Evolutionary conservation across 2,113 vertebrate species (phyloP), one percentile per base, ranked within the genome.

Genomic region (Cavia aperea): DNA sequence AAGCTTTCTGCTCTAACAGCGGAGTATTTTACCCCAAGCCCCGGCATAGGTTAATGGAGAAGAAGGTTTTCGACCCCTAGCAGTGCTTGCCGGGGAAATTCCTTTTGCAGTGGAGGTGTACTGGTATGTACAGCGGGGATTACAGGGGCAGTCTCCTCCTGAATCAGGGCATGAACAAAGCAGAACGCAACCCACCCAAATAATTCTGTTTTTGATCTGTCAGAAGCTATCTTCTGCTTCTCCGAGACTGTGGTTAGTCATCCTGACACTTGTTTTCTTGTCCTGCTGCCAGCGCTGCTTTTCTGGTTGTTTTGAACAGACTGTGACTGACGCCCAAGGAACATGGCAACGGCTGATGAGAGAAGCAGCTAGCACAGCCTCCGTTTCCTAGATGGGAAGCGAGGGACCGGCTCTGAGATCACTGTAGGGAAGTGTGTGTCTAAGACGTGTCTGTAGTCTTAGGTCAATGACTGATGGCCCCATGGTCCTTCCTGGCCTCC

Each of bases 301-400:
- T 72, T 75, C 95, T 92, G 85, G 70, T 88, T 93, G 90, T 94
- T 94, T 77, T 90, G 90, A 83, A 89, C 92, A 94, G 92, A 83
- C 49, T 33, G 79, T 39, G 79, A 68, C 36, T 2, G 1, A 83
- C 75, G 72, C 31, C 86, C 43, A 14, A 73, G 63, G 73, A 92
- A 66, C 39, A 33, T 11, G 31, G 93, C n/a, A 39, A 60, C 39
- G 18, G 58, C 4, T 81, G 81, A 60, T 11, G 93, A 95, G 26
- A 23, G 49, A 23, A 24, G 0, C 31, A 21, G 43, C 54, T 29
- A 36, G 33, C 66, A 36, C 23, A 33, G 54, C 62, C 90, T 81
- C 82, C n/a, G 65, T 85, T 58, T 92, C 77, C 78, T 51, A 18
- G 11, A 58, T 31, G 60, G 83, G 51, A 87, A 66, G 43, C 5